These are phyloP conservation scores for Sardina pilchardus DNA, from an alignment of 2,113 vertebrate genomes.

Conservation along the genomic window DNA sequence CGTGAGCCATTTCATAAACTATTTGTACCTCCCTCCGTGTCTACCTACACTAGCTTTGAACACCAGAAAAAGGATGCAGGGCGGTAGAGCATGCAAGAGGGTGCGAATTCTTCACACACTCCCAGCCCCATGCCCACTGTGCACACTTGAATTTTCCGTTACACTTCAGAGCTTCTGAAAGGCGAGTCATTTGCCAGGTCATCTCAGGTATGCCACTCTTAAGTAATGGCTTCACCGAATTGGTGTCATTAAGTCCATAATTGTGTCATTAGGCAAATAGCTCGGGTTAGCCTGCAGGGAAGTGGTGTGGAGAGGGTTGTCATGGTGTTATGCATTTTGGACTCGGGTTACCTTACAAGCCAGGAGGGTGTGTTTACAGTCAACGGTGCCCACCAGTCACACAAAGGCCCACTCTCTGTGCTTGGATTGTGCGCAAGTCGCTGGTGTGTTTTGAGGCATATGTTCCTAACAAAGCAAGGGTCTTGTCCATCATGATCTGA, in stretches of 20 bases:
- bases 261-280: constrained; percentile 2
- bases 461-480: neutral
- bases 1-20: no score
- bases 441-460: neutral
- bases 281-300: neutral
- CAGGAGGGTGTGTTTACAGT: constrained; percentile 6
- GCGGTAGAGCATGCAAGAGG: no score
- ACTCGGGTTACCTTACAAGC: neutral
- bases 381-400: neutral
- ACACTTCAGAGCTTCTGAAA: neutral
- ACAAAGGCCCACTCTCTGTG: neutral
- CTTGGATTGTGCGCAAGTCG: neutral
- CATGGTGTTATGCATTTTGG: neutral
- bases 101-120: no score
- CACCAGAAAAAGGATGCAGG: no score
- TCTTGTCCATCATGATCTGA: neutral
- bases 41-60: no score
- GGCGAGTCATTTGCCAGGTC: neutral
- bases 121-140: neutral
- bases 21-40: no score
- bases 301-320: neutral
- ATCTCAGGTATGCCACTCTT: neutral
- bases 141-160: neutral
- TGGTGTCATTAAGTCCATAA: neutral
- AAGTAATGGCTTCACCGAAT: neutral